Evolutionary conservation across 1,140 invertebrate genomes (phyloP).

Genomic region (Ostrea denselamellosa): DNA sequence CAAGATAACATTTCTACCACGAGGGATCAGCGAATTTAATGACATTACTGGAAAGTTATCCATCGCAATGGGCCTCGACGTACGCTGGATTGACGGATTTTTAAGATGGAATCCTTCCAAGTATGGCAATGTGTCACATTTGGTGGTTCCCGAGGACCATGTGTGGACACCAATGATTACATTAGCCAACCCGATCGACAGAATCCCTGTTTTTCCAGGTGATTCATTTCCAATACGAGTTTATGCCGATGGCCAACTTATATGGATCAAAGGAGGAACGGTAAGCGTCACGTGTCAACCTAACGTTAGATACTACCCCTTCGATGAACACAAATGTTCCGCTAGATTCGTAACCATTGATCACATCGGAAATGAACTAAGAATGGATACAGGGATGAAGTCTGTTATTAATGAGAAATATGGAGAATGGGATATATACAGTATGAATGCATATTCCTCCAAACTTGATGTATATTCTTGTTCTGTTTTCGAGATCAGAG

Average conservation of each 20-base stretch:
- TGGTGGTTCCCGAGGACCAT: conserved; percentile 8
- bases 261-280: conserved; percentile 40
- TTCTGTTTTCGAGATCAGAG: conserved; percentile 8
- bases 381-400: background rate
- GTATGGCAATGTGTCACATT: conserved; percentile 9
- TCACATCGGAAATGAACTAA: background rate
- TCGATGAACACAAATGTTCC: conserved; percentile 47
- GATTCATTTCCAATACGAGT: conserved; percentile 1
- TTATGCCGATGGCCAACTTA: conserved; percentile 28
- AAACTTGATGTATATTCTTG: conserved; percentile 2
- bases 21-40: conserved; percentile 48
- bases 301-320: conserved; percentile 43
- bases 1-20: conserved; percentile 34
- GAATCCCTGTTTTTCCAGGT: background rate
- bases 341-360: conserved; percentile 25
- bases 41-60: conserved; percentile 46
- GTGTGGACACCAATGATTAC: conserved; percentile 49
- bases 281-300: conserved; percentile 36
- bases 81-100: conserved; percentile 41
- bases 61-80: conserved; percentile 33
- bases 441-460: conserved; percentile 1
- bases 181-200: conserved; percentile 29
- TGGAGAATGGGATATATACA: conserved; percentile 4
- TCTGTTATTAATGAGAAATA: background rate
- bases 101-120: conserved; percentile 42